Evolutionary conservation across 1,140 invertebrate species (phyloP), one percentile per base, ranked within the genome.

Genomic region (Drosophila tsacasi): DNA sequence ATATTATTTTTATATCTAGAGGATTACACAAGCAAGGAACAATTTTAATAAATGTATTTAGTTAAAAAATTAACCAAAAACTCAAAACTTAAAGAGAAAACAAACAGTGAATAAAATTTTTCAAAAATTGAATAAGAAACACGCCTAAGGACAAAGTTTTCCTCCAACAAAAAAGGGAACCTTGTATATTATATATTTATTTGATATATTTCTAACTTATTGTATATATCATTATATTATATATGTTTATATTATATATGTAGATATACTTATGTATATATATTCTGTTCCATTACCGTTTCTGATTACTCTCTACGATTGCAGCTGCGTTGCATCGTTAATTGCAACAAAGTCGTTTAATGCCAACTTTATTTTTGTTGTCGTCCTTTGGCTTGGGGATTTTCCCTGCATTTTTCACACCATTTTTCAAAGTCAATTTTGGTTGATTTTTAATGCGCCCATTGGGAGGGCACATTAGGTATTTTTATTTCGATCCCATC

Each of bases 351-450:
- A 86, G 47, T 67, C 74, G 52, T 78, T 85, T 69, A 85, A 81
- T 69, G 39, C 72, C n/a, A 84, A 81, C 49, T 47, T 49, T 58
- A 17, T 55, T 52, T 76, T 61, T 54, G n/a, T n/a, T 37, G 12
- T 23, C 23, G 42, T 13, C 32, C 17, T 58, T 39, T 58, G 25
- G 10, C 5, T 10, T 19, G 25, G 32, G n/a, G 39, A 17, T n/a
- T 40, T 68, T 39, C 50, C 60, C 9, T 54, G 60, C 66, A 64
- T 58, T 81, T 84, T 78, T 90, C 78, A 81, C 85, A 81, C 78
- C 47, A 89, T 90, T 89, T 89, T 78, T 79, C 85, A 90, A 89
- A 84, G 69, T 81, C 62, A 77, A 65, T 83, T 78, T 74, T 61
- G 71, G 44, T 32, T 52, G 47, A 74, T 60, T 60, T 84, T 72